Evolutionary conservation across 2,797 vertebrate species (phyloP).

Genomic region (Aldrovandia affinis): DNA sequence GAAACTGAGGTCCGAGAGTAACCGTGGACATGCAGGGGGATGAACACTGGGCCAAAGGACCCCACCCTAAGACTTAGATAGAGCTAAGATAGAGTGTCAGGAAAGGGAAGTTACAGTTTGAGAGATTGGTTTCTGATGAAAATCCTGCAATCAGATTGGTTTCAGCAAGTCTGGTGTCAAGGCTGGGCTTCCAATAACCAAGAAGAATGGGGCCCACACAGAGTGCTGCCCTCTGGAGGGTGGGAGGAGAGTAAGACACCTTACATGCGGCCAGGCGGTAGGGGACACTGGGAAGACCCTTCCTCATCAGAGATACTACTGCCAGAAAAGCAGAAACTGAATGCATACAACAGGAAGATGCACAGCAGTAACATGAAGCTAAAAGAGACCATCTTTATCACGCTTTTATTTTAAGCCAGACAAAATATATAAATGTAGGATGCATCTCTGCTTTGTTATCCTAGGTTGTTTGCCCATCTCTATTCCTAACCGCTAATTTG

Average conservation of each 20-base stretch:
- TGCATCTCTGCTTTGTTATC: background rate
- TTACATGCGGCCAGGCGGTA: background rate
- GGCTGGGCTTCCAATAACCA: no score
- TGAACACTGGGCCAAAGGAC: background rate
- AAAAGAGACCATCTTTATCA: background rate
- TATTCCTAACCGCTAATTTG: background rate
- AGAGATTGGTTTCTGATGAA: no score
- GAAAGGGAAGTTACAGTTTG: no score
- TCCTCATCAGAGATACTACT: background rate
- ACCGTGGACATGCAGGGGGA: background rate
- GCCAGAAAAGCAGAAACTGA: background rate
- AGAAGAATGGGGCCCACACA: no score
- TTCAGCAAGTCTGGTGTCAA: background rate
- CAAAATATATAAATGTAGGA: background rate
- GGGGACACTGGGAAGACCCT: background rate
- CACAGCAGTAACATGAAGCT: background rate
- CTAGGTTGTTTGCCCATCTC: background rate
- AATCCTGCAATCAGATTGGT: background rate
- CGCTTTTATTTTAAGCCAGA: background rate
- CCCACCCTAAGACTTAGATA: no score
- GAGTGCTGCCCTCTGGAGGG: no score
- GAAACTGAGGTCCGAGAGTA: no score
- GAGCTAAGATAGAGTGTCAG: no score
- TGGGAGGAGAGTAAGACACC: background rate
- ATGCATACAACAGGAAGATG: background rate